Evolutionary conservation across 2,113 vertebrate genomes (phyloP), one percentile per base, ranked within the genome.

Genomic region (Spea multiplicata): DNA sequence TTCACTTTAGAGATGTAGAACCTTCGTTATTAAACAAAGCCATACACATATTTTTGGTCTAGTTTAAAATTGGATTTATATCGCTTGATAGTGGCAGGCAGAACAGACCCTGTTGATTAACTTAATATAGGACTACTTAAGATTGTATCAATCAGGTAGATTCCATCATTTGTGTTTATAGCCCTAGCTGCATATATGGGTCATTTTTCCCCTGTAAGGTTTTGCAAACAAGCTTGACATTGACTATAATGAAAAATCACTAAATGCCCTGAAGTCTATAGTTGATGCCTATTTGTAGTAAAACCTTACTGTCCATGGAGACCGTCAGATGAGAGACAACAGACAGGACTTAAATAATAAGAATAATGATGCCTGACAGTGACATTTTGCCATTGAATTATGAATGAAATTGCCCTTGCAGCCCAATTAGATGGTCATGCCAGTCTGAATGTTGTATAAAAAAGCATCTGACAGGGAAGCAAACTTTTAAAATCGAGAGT

Each of bases 341-440:
- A 52, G 77, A 66, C 66, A 16, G 14, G 44, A 45, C 77, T 79
- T 73, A 66, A 79, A 30, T 30, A 30, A 30, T 30, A 79, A 79
- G 77, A 73, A 79, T 79, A 79, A 79, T 79, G 77, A 79, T 79
- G 70, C 77, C 77, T 71, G 69, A 79, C 70, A 73, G 77, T 79
- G 77, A 79, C 70, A 79, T 79, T 79, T 62, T 79, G 77, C 67
- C 70, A 79, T 65, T 73, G 77, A 61, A 72, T 73, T 79, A 73
- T 71, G 70, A 62, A 73, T 73, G 62, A 79, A 79, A 67, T 79
- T 55, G 62, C 48, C 61, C 62, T 73, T 79, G 77, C 62, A 73
- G 61, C 61, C 76, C 77, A 79, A 73, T 73, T 72, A 79, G 62
- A 61, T 68, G 64, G 68, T 50, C 68, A 77, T 46, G 71, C 65